These are phyloP conservation scores for Mythimna albipuncta DNA, from an alignment of 2,888 invertebrate species.

Conservation along the genomic window DNA sequence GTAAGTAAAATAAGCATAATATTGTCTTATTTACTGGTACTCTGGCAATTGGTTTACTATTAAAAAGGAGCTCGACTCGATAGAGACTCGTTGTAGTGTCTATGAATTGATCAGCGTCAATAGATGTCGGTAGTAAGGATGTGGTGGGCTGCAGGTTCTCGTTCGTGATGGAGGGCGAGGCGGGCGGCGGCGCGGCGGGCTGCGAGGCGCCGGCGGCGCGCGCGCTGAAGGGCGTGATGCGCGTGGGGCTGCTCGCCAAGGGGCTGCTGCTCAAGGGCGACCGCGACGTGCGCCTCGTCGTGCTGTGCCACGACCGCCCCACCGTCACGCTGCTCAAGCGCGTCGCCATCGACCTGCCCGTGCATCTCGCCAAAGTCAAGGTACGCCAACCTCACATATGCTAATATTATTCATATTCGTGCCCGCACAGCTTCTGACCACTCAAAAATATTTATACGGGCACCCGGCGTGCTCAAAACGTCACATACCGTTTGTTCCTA, in stretches of 20 bases:
- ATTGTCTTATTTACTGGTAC: too few species aligned
- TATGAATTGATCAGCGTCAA: background rate
- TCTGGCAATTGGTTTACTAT: too few species aligned
- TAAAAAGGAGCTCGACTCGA: too few species aligned
- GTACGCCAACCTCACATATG: conserved; percentile 68
- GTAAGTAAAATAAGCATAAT: too few species aligned
- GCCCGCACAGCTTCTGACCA: too few species aligned
- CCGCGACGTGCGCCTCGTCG: conserved; percentile 97
- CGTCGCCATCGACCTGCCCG: conserved; percentile 96
- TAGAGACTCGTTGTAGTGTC: background rate
- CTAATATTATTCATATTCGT: too few species aligned
- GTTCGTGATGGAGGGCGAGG: conserved; percentile 80
- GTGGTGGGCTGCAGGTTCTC: conserved; percentile 77
- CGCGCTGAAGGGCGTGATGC: conserved; percentile 98
- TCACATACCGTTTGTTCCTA: too few species aligned
- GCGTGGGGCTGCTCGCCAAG: conserved; percentile 95
- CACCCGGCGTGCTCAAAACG: too few species aligned
- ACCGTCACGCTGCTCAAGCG: conserved; percentile 96
- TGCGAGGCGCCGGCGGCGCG: conserved; percentile 91
- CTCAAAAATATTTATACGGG: too few species aligned
- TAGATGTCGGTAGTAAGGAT: background rate
- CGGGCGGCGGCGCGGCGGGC: conserved; percentile 65
- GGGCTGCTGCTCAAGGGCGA: conserved; percentile 97
- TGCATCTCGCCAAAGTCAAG: conserved; percentile 92
- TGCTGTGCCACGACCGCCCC: conserved; percentile 98